Base-by-base conservation (phyloP, 2,888 invertebrate genomes). In the Acrobasis repandana region DNA sequence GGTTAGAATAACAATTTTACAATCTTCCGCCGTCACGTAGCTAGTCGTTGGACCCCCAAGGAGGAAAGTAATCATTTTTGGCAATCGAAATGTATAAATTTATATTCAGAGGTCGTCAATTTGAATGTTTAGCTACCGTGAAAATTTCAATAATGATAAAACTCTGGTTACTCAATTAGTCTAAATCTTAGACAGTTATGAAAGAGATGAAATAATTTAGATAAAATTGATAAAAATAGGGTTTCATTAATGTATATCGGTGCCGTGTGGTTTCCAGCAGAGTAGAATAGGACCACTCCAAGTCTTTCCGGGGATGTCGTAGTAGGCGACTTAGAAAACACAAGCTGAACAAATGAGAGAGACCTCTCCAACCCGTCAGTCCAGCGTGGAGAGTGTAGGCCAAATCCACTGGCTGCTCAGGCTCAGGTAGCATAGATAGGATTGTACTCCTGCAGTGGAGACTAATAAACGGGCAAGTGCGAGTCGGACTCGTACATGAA, bases 1-100 rank as follows among this genome's bases (percentile, higher is more conserved):
- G 88, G 80, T 79, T 83, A 76, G 90, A 90, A 90, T 90, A 90
- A 85, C 86, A 90, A 90, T 88, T 88, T 88, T 83, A 88, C 90
- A 89, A 89, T 88, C 83, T 88, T 79, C 79, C 77, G 74, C 76
- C 77, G 86, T 88, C 90, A 90, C 89, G 90, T 87, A 79, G 74
- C 79, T 85, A 86, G 86, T 83, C 86, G 79, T 83, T 77, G 85
- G 79, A 76, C 83, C 82, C 85, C 85, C 74, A 79, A 82, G 85
- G 83, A 85, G 83, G 78, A 83, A 86, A 83, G 85, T 86, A 88
- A 89, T 89, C 85, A 88, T 88, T 88, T 86, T 82, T 76, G 80
- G 82, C 83, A 85, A 88, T 88, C 86, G 88, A 75, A 79, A 85
- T 75, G 75, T 81, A 81, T 77, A 79, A 82, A 82, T 88, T 86